These are phyloP conservation scores for Lamellibrachia columna DNA, from an alignment of 2,888 invertebrate species.

Conservation along the genomic window DNA sequence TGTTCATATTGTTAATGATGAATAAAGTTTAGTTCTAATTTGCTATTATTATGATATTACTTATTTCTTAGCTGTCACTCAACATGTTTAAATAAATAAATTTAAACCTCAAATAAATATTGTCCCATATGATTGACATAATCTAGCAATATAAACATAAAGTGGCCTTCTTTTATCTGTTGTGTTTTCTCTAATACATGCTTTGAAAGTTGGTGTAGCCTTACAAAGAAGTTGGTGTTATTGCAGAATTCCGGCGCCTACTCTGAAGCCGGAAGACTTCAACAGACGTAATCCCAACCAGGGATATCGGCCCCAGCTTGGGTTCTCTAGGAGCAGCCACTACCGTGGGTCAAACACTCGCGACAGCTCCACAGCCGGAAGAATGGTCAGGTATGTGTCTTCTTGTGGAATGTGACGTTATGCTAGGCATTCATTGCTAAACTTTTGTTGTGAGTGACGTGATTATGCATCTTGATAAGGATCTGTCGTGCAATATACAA, in stretches of 20 bases:
- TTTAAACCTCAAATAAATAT: background rate
- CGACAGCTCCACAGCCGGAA: background rate
- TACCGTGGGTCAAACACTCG: conserved; percentile 40
- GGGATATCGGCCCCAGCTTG: conserved; percentile 56
- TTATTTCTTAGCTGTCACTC: background rate
- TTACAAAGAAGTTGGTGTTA: background rate
- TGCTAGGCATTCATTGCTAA: too few relatives aligned
- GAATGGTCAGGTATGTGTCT: background rate
- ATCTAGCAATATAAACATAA: background rate
- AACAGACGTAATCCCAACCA: conserved; percentile 40
- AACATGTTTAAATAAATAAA: background rate
- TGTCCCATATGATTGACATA: background rate
- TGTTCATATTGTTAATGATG: too few relatives aligned
- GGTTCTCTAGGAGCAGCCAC: conserved; percentile 57
- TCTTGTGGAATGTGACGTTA: background rate
- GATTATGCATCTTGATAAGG: too few relatives aligned
- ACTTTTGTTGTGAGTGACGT: too few relatives aligned
- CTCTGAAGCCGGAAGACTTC: conserved; percentile 76
- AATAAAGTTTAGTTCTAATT: too few relatives aligned
- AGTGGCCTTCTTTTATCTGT: background rate
- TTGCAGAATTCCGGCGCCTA: conserved; percentile 23
- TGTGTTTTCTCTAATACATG: too few relatives aligned
- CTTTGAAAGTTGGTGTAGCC: background rate
- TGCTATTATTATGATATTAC: too few relatives aligned
- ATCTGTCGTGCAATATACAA: too few relatives aligned